Conservation (phyloP, 2,888 invertebrate genomes). For the Drosophila conformis region DNA sequence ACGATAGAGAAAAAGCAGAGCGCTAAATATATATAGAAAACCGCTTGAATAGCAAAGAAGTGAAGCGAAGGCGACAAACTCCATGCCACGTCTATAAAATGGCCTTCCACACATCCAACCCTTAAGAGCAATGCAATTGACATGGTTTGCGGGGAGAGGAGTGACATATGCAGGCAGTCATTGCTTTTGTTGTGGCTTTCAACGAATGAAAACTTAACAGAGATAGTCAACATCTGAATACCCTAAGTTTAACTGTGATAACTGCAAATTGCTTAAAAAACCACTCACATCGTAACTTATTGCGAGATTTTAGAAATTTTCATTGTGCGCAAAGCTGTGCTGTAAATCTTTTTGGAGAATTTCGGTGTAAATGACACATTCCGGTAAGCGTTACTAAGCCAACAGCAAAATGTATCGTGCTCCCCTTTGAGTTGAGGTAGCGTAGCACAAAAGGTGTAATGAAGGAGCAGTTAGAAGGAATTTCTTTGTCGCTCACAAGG, state of each 20-base stretch:
- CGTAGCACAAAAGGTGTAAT: conserved; percentile 52
- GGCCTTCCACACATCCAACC: conserved; percentile 5
- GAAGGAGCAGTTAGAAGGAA: conserved; percentile 58
- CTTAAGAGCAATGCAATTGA: conserved; percentile 35
- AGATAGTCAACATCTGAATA: conserved; percentile 7
- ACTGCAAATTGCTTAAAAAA: background rate
- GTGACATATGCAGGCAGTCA: conserved; percentile 47
- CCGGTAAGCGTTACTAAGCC: background rate
- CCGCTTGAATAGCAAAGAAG: conserved; percentile 40
- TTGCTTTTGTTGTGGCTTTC: conserved; percentile 40
- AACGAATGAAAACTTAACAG: conserved; percentile 10
- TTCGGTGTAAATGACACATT: background rate
- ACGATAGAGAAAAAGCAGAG: conserved; percentile 52
- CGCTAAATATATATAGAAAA: conserved; percentile 43
- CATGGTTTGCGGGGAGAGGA: background rate
- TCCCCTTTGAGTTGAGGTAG: conserved; percentile 1
- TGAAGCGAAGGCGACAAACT: conserved; percentile 55
- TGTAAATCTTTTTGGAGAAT: background rate
- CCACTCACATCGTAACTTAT: background rate
- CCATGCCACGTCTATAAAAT: conserved; percentile 65
- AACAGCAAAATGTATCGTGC: conserved; percentile 11
- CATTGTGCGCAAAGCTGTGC: background rate
- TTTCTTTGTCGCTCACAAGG: conserved; percentile 59
- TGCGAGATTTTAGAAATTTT: background rate
- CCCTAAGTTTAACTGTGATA: background rate